Conservation (phyloP, 1,140 invertebrate species). For the Drosophila miranda region DNA sequence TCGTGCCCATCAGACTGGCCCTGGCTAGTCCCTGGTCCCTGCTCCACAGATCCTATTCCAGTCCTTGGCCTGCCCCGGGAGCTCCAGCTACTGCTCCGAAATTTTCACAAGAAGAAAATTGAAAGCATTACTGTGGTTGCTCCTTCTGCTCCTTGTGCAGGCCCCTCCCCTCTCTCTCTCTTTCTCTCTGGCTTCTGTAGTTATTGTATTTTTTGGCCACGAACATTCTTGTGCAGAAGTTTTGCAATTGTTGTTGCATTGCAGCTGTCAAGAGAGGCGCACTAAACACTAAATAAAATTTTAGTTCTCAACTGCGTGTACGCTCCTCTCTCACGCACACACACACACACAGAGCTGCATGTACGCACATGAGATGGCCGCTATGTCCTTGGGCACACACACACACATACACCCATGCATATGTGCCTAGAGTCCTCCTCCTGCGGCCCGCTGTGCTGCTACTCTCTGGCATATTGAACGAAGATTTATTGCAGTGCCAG, state of each 20-base stretch:
- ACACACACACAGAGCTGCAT: slow-evolving; percentile 7
- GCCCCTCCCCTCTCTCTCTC: not conserved
- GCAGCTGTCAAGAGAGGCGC: slow-evolving; percentile 73
- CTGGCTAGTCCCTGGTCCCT: not conserved
- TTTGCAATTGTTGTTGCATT: slow-evolving; percentile 56
- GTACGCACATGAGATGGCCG: slow-evolving; percentile 41
- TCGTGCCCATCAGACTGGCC: slow-evolving; percentile 62
- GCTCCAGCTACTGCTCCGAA: slow-evolving; percentile 17
- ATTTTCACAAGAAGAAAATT: slow-evolving; percentile 61
- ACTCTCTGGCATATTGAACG: slow-evolving; percentile 76
- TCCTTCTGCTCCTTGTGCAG: slow-evolving; percentile 23
- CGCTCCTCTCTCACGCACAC: slow-evolving; percentile 22
- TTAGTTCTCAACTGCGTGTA: slow-evolving; percentile 73
- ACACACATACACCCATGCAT: slow-evolving; percentile 10
- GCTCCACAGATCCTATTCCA: not conserved
- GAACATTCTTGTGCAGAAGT: slow-evolving; percentile 64
- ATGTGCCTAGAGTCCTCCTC: slow-evolving; percentile 34
- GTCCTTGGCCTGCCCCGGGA: not conserved
- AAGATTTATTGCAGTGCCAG: slow-evolving; percentile 81
- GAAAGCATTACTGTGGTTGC: slow-evolving; percentile 70
- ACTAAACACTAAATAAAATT: slow-evolving; percentile 81
- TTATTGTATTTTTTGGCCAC: slow-evolving; percentile 48
- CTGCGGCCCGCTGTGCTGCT: slow-evolving; percentile 44
- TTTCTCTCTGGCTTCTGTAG: slow-evolving; percentile 1
- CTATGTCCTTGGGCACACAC: slow-evolving; percentile 66